phyloP scores from a whole-genome alignment of 2,113 vertebrate species.

The Rhodinocichla rosea region DNA sequence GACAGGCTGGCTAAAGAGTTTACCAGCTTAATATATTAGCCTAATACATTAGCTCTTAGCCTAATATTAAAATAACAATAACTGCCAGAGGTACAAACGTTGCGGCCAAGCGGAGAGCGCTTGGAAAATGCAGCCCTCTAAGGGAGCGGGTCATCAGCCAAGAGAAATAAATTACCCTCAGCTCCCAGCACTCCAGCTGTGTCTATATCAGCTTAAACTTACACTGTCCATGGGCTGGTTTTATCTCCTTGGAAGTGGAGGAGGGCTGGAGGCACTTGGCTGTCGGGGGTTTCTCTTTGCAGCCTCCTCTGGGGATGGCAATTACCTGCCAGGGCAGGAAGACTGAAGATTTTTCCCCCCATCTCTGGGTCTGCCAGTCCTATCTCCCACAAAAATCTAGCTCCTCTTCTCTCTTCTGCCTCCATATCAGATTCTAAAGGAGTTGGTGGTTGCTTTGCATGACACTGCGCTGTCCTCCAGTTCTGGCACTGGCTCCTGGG shows the following conservation, averaged over 20 bases:
- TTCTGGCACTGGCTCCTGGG: accelerated
- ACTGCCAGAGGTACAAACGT: slow-evolving; percentile 22
- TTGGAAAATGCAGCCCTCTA: neutral
- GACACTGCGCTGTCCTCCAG: neutral
- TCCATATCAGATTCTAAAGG: neutral
- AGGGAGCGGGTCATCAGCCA: slow-evolving; percentile 26
- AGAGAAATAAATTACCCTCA: slow-evolving; percentile 53
- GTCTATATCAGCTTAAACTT: slow-evolving; percentile 2
- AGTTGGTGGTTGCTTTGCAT: neutral
- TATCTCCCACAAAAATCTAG: neutral
- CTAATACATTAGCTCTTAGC: slow-evolving; percentile 24
- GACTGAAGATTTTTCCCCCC: accelerated
- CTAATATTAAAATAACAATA: slow-evolving; percentile 46
- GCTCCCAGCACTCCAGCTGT: slow-evolving; percentile 27
- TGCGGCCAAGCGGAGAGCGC: neutral
- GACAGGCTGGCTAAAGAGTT: neutral
- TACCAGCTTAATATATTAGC: slow-evolving; percentile 33
- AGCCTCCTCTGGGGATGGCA: neutral
- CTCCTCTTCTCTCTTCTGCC: neutral
- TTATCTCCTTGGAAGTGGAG: neutral
- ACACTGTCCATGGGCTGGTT: neutral
- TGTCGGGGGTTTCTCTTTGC: neutral
- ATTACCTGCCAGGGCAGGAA: neutral
- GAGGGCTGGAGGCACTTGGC: neutral
- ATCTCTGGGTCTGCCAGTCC: neutral